phyloP scores from a whole-genome alignment of 2,888 invertebrate genomes.

The Heliothis peltigera region DNA sequence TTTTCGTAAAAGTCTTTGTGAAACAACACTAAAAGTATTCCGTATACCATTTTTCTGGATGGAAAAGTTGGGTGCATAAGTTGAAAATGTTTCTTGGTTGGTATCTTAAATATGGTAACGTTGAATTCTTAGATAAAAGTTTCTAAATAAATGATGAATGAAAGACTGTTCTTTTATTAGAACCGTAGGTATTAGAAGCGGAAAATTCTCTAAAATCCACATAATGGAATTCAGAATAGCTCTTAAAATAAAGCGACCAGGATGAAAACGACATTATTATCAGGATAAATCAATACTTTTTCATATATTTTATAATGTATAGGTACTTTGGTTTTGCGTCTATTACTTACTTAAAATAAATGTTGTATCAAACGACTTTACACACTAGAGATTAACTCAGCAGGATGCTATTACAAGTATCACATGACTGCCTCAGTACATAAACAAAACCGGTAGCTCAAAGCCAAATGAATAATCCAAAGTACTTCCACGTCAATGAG shows the following conservation, averaged over 20 bases:
- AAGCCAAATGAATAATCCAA: conserved; percentile 52
- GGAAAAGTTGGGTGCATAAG: conserved; percentile 48
- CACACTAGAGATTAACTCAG: conserved; percentile 42
- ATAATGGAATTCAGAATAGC: not conserved
- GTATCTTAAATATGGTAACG: conserved; percentile 34
- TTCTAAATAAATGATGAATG: conserved; percentile 21
- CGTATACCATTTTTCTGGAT: conserved; percentile 36
- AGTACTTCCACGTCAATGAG: conserved; percentile 49
- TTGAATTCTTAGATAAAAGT: conserved; percentile 30
- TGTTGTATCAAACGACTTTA: conserved; percentile 22
- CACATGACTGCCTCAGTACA: conserved; percentile 50
- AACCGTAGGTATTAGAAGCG: not conserved
- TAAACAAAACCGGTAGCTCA: conserved; percentile 44
- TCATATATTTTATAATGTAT: not conserved
- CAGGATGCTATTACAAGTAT: conserved; percentile 47
- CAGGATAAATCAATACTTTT: not conserved
- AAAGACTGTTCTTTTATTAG: conserved; percentile 13
- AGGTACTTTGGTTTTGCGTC: not conserved
- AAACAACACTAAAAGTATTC: conserved; percentile 50
- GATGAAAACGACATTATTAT: not conserved
- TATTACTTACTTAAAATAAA: conserved; percentile 1
- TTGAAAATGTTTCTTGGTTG: conserved; percentile 24
- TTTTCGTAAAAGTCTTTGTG: conserved; percentile 45
- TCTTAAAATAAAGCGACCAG: not conserved
- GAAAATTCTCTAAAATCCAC: not conserved